These are phyloP conservation scores for Junonia oenone DNA, from an alignment of 2,888 invertebrate species.

Conservation along the genomic window DNA sequence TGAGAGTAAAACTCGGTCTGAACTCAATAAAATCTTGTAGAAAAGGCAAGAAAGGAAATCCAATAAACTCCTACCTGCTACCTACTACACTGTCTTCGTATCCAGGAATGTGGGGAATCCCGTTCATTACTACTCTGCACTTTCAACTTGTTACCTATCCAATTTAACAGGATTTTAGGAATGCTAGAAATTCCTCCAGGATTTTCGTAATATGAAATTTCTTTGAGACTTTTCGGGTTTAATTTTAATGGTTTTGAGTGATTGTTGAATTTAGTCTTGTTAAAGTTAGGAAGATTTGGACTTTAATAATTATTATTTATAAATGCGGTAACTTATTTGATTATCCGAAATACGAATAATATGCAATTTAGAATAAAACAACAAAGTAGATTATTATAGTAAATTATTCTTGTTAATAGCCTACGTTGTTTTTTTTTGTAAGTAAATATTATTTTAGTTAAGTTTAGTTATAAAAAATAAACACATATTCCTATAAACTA, in stretches of 20 bases:
- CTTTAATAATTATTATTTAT: too few relatives aligned
- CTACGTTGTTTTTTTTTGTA: too few relatives aligned
- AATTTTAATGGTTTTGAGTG: background rate
- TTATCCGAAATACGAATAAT: too few relatives aligned
- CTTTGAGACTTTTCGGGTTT: conserved; percentile 14
- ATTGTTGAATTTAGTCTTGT: background rate
- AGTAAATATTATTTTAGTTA: too few relatives aligned
- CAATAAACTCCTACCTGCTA: conserved; percentile 64
- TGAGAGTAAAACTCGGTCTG: conserved; percentile 17
- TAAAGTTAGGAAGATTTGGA: too few relatives aligned
- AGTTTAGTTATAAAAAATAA: too few relatives aligned
- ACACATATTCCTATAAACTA: too few relatives aligned
- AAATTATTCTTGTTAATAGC: too few relatives aligned
- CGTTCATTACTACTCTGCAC: conserved; percentile 65
- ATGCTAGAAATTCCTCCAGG: conserved; percentile 26
- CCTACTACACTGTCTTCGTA: conserved; percentile 43
- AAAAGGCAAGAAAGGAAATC: conserved; percentile 43
- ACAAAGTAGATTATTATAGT: too few relatives aligned
- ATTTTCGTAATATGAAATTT: conserved; percentile 28
- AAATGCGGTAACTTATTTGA: too few relatives aligned
- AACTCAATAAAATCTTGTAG: conserved; percentile 47
- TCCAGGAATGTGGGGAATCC: conserved; percentile 56
- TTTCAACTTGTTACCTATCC: conserved; percentile 63
- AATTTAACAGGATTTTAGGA: conserved; percentile 52
- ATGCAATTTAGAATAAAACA: too few relatives aligned